Evolutionary conservation across 2,113 vertebrate species (phyloP), one percentile per base, ranked within the genome.

Genomic region (Triplophysa dalaica): DNA sequence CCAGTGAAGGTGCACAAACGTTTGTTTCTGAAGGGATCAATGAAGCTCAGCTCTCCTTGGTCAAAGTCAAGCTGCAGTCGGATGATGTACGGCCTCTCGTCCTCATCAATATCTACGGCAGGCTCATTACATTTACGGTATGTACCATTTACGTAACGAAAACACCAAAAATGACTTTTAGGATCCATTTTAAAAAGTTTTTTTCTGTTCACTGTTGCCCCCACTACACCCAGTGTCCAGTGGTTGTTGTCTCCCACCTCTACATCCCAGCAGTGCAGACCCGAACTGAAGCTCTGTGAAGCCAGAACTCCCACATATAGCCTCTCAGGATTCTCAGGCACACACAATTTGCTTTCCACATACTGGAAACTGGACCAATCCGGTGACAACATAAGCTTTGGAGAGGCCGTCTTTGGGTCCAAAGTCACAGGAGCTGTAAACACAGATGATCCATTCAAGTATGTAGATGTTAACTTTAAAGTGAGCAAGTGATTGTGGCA

Each of bases 251-350:
- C 24, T 9, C 83, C 21, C 2, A 84, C 83, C 45, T 74, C 83
- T 24, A 84, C 79, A 19, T 84, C 83, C 83, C 83, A 84, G 75
- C 79, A 78, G 68, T 78, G 79, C 22, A 75, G 24, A 52, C 83
- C 83, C 26, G 83, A 81, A 12, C 41, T 74, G 19, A 69, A 78
- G 22, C 83, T 54, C 16, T 78, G 75, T 1, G 43, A 56, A 22
- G 62, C 75, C 29, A 81, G 17, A 9, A 83, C 82, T 13, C 82
- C 82, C 19, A 76, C 38, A 43, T 48, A 8, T 43, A 84, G 21
- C 6, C 83, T 78, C 56, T 78, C 45, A 16, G 75, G 83, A 16
- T 65, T 60, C 24, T 81, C 56, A 63, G 13, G 19, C n/a, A 64
- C 38, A 0, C 1, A 0, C 29, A 19, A 7, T 43, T 43, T 68